These are phyloP conservation scores for Trichogramma pretiosum DNA, from an alignment of 1,140 invertebrate species.

Conservation along the genomic window DNA sequence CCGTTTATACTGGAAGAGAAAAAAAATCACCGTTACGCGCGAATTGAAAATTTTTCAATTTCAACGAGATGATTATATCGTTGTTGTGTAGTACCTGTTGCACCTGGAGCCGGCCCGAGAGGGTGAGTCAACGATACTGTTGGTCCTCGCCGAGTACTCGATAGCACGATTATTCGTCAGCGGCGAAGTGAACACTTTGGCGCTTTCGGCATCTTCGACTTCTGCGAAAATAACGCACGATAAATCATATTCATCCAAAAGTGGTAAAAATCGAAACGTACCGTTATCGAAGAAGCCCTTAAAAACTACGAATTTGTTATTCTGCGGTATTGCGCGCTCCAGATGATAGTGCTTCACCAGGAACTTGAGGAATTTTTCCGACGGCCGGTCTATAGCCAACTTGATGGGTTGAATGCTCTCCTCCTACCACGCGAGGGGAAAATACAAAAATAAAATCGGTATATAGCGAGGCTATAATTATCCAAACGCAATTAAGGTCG, in stretches of 20 bases:
- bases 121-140: not conserved
- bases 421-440: too few species aligned
- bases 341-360: slow-evolving; percentile 75
- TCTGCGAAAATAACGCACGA: slow-evolving; percentile 1
- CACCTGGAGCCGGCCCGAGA: too few species aligned
- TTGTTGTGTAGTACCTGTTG: not conserved
- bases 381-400: slow-evolving; percentile 83
- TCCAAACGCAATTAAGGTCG: not conserved
- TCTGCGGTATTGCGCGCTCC: slow-evolving; percentile 62
- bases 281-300: slow-evolving; percentile 67
- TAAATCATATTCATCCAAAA: not conserved
- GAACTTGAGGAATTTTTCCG: slow-evolving; percentile 77
- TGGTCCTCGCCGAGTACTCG: not conserved
- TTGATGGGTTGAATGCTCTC: slow-evolving; percentile 60
- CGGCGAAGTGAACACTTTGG: not conserved
- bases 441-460: slow-evolving; percentile 20
- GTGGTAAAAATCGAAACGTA: slow-evolving; percentile 16
- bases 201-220: slow-evolving; percentile 1
- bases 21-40: not conserved
- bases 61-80: not conserved
- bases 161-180: not conserved
- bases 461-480: not conserved
- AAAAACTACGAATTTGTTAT: slow-evolving; percentile 84
- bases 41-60: not conserved
- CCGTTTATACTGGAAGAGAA: slow-evolving; percentile 35